Evolutionary conservation across 2,888 invertebrate genomes (phyloP), one percentile per base, ranked within the genome.

Genomic region (Pasiphila rectangulata): DNA sequence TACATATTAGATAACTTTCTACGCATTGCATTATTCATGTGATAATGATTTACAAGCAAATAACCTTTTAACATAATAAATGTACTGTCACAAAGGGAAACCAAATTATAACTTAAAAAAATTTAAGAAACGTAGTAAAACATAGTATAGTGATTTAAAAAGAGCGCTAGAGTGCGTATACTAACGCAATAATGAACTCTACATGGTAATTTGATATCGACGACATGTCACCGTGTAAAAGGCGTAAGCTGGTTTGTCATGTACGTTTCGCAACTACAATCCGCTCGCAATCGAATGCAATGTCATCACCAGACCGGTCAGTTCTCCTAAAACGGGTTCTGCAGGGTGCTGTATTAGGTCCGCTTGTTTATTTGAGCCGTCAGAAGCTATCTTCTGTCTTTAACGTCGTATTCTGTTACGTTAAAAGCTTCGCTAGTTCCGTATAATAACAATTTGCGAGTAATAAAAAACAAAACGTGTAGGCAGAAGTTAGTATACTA

Each of bases 331-430:
- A 56, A 52, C 56, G 45, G 51, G 56, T 58, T 56, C 25, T 46
- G 16, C 54, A 58, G 45, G 58, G 58, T 32, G 37, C 51, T 52
- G 38, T 56, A 52, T 54, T 52, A 52, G 54, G 52, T 19, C 56
- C 54, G 32, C 50, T 52, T 45, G 46, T 53, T 51, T 54, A 53
- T 56, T 48, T 49, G 30, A 21, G 25, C 23, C 27, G 16, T 38
- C 35, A 51, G n/a, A n/a, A n/a, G n/a, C n/a, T 48, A 48, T 39
- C 46, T 51, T 45, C 43, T 48, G 44, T 43, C 37, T 43, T 51
- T 40, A 45, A 47, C 12, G 23, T 45, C 23, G 5, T 24, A 5
- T 45, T 32, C 36, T 35, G 46, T 44, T 46, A 47, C 39, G 17
- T 19, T 51, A 42, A 44, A 36, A 30, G 24, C 41, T 30, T 46